Evolutionary conservation across 2,888 invertebrate species (phyloP).

Genomic region (Synanthedon andrenaeformis): DNA sequence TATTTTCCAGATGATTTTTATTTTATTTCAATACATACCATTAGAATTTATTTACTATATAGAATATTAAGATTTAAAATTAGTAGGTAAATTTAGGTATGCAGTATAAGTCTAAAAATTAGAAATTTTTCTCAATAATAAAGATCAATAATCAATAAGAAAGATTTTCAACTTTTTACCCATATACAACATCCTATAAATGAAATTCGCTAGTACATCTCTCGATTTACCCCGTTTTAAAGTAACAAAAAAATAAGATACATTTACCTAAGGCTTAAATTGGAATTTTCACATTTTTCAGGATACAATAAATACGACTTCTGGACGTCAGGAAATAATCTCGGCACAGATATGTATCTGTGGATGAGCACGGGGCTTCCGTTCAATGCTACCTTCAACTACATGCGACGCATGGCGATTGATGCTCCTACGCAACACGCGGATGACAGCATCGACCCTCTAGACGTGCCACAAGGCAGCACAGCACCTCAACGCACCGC

Average conservation of each 20-base stretch:
- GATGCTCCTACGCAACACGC: constrained; percentile 66
- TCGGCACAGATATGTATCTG: constrained; percentile 87
- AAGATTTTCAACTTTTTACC: too few species aligned
- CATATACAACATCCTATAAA: too few species aligned
- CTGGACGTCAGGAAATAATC: constrained; percentile 90
- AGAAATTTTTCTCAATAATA: too few species aligned
- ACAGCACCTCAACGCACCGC: constrained; percentile 84
- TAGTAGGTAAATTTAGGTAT: too few species aligned
- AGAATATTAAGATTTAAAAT: too few species aligned
- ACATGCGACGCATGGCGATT: constrained; percentile 73
- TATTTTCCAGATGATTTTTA: too few species aligned
- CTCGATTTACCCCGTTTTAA: too few species aligned
- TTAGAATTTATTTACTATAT: too few species aligned
- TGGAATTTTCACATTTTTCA: constrained; percentile 24
- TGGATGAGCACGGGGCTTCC: constrained; percentile 92
- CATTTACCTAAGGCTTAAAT: not conserved
- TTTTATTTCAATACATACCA: too few species aligned
- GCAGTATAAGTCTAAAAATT: too few species aligned
- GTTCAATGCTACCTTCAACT: constrained; percentile 90
- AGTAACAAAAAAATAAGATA: not conserved
- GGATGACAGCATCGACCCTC: constrained; percentile 71
- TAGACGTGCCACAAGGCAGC: constrained; percentile 77
- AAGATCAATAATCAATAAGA: too few species aligned
- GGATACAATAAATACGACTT: constrained; percentile 85
- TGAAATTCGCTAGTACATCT: too few species aligned